Evolutionary conservation across 2,113 vertebrate genomes (phyloP).

Genomic region (Phoenicopterus ruber): DNA sequence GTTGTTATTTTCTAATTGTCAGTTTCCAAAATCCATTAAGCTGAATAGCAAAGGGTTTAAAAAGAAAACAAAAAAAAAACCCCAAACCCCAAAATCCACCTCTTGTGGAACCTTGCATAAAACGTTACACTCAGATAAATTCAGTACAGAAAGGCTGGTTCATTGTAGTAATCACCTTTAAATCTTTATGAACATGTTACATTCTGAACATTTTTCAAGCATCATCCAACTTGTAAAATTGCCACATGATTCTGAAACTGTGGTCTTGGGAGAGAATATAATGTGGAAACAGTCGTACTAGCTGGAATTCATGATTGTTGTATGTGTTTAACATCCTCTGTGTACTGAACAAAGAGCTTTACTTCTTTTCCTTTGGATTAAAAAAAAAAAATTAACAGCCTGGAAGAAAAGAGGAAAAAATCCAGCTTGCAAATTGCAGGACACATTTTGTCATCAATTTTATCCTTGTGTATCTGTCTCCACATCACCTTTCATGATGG

Average conservation of each 20-base stretch:
- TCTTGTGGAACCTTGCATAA: neutral
- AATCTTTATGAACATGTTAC: neutral
- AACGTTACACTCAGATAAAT: neutral
- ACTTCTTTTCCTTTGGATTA: neutral
- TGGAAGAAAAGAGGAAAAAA: neutral
- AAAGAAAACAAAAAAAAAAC: neutral
- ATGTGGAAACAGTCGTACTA: neutral
- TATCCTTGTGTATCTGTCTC: neutral
- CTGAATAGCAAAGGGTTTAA: constrained; percentile 23
- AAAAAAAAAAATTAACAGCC: neutral
- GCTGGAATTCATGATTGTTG: neutral
- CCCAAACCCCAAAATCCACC: neutral
- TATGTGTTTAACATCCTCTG: neutral
- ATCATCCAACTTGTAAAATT: neutral
- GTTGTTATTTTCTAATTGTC: constrained; percentile 62
- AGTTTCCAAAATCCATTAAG: constrained; percentile 50
- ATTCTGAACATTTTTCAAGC: neutral
- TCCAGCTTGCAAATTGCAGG: neutral
- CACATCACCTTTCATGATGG: neutral
- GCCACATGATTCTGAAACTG: neutral
- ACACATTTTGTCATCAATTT: neutral
- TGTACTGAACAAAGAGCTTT: neutral
- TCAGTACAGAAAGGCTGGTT: neutral
- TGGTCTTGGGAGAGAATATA: neutral
- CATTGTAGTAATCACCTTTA: neutral